A percentile compares a stretch with the other conserved stretches of the same genome.
Evolutionary conservation across 1,140 invertebrate genomes (phyloP).

Genomic region (Bombus terrestris): DNA sequence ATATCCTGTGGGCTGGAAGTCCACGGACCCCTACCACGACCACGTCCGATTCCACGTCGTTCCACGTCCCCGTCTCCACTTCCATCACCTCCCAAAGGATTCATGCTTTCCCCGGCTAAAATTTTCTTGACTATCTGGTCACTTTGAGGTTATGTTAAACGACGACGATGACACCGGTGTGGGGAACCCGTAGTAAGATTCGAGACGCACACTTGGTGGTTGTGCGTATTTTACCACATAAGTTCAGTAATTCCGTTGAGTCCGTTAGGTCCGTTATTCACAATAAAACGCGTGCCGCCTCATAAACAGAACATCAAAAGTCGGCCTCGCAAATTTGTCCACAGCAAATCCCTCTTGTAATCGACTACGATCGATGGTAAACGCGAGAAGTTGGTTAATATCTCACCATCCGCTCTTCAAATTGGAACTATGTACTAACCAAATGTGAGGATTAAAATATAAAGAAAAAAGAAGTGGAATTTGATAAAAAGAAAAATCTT

Average conservation of each 20-base stretch:
- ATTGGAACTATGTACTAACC: neutral
- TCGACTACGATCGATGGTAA: slow-evolving; percentile 40
- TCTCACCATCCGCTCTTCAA: neutral
- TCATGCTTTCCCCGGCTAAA: slow-evolving; percentile 21
- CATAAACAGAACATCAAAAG: slow-evolving; percentile 35
- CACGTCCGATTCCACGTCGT: slow-evolving; percentile 22
- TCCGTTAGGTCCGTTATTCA: slow-evolving; percentile 41
- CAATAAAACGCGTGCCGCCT: slow-evolving; percentile 40
- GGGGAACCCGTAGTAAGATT: neutral
- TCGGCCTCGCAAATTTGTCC: neutral
- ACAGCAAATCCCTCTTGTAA: neutral
- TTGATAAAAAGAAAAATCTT: neutral
- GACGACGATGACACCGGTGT: slow-evolving; percentile 19
- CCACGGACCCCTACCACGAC: slow-evolving; percentile 7
- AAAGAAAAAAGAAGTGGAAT: neutral
- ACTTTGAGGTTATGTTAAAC: slow-evolving; percentile 8
- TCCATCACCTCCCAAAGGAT: slow-evolving; percentile 32
- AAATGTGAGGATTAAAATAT: neutral
- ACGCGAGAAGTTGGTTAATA: slow-evolving; percentile 38
- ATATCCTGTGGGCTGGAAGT: slow-evolving; percentile 37
- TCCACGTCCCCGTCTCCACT: neutral
- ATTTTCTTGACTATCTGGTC: neutral
- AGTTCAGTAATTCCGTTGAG: slow-evolving; percentile 4
- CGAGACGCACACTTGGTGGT: neutral
- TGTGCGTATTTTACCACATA: slow-evolving; percentile 19